Evolutionary conservation across 64 coral and sea anemone species (phyloP), one percentile per base, ranked within the genome.

Genomic region (Porites lutea): DNA sequence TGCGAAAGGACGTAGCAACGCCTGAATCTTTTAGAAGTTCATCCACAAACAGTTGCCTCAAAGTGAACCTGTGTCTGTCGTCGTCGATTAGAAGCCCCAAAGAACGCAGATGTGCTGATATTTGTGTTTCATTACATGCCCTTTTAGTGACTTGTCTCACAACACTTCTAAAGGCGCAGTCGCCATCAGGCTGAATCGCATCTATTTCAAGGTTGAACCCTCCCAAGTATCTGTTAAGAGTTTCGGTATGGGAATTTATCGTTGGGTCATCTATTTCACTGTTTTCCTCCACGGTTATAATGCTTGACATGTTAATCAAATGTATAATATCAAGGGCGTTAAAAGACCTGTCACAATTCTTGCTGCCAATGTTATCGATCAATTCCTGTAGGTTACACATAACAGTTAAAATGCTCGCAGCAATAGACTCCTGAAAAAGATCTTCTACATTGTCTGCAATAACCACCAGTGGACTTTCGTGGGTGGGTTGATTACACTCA

Each of bases 31-130:
- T 4, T 2, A 78, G 16, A n/a, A 89, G 15, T 59, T 61, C 79
- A 13, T 86, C 61, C 15, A 94, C 93, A 52, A 89, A 95, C 14
- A 94, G 79, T 8, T 85, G 87, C 44, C 87, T 62, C 2, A 94
- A 23, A 37, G 79, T 84, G 3, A 48, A 51, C 20, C 79, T 83
- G 65, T 89, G 79, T 10, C 44, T 12, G 52, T 84, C 87, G 70
- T 89, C 87, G 13, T 53, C 50, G 6, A 68, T 67, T 9, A 92
- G n/a, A 5, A 92, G 82, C 4, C 91, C 73, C 58, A 87, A 14
- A 18, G 15, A 37, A 12, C 16, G 19, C 13, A 91, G 23, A 21
- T 91, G 79, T 10, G n/a, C 19, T 61, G 22, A 81, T n/a, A n/a
- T n/a, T n/a, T n/a, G n/a, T n/a, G n/a, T n/a, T n/a, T n/a, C n/a